Base-by-base conservation (phyloP, 1,140 invertebrate genomes). In the Calliphora vicina region DNA sequence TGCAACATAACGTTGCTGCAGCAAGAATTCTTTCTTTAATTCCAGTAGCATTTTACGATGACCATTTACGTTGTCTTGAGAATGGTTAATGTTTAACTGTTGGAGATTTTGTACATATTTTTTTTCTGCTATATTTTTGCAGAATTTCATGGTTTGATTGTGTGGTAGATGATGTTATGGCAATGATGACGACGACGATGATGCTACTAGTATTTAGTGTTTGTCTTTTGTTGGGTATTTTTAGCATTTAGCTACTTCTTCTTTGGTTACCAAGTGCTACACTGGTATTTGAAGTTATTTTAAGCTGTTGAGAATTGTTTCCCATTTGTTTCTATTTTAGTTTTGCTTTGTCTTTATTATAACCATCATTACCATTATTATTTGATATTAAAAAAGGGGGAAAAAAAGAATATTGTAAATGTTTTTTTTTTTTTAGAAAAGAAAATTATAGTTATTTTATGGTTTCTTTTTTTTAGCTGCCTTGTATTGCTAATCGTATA, bases 11-110 rank as follows among this genome's bases (percentile, higher is more conserved):
- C 15, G 35, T 35, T 35, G 35, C 20, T 78, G 74, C 43, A 13
- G n/a, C 12, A 78, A 50, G 12, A 43, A 78, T 78, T 78, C 74
- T 42, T 78, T 78, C 42, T 43, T 78, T 45, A 78, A 78, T 78
- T 78, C 74, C 74, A 78, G 74, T 78, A 78, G 74, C 74, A 78
- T 78, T 78, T 78, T 43, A 78, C 35, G 74, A 78, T 78, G 74
- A 78, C 74, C 74, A 78, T 78, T 78, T 78, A 45, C 35, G 35
- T 23, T 43, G 35, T 78, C 74, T 78, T 43, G 42, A 78, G 74
- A 74, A 74, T 74, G 25, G 35, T 74, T 35, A 74, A 29, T 74
- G 72, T 50, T 35, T 35, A 35, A 35, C 35, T 35, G 35, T 10
- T 35, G 35, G 35, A 35, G 35, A 35, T 35, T 35, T 35, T 35